Evolutionary conservation across 2,888 invertebrate species (phyloP), one percentile per base, ranked within the genome.

Genomic region (Pycnomerus fuliginosus): DNA sequence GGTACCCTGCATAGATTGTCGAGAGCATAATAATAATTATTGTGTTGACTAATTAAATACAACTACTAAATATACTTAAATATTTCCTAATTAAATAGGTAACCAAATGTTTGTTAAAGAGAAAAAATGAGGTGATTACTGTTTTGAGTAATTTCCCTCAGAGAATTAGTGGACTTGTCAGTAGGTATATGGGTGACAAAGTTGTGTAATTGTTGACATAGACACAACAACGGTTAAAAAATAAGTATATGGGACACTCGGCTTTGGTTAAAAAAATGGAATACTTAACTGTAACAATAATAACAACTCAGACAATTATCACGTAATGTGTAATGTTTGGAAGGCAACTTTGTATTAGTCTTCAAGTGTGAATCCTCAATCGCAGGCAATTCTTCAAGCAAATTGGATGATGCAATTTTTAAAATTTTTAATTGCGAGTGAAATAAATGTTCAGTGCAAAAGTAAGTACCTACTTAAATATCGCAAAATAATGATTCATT

Each of bases 261-360:
- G 37, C 47, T 36, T 44, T 29, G 42, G 43, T 51, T 48, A 50
- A 48, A 50, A 49, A n/a, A n/a, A n/a, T n/a, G n/a, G n/a, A 44
- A 40, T 45, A 50, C 52, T 55, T 68, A 68, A 68, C 68, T 60
- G 67, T 68, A 66, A 56, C 55, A 60, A 48, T 44, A 56, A 60
- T 64, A n/a, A n/a, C n/a, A 56, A 48, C 53, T 49, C 42, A 52
- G 56, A 30, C 52, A 62, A 68, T 68, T 68, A 68, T 48, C 68
- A 66, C 65, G 33, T 59, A 33, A 50, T 36, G 50, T 48, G 53
- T 48, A 50, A n/a, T 55, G 61, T 51, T 65, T 62, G 58, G 55
- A 56, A 61, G 58, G 56, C 51, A 55, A 43, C 58, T 54, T 53
- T 52, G 55, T 48, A 48, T 47, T 42, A 25, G 37, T 53, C 40